phyloP scores from a whole-genome alignment of 2,113 vertebrate species.

The Terrapene triunguis region DNA sequence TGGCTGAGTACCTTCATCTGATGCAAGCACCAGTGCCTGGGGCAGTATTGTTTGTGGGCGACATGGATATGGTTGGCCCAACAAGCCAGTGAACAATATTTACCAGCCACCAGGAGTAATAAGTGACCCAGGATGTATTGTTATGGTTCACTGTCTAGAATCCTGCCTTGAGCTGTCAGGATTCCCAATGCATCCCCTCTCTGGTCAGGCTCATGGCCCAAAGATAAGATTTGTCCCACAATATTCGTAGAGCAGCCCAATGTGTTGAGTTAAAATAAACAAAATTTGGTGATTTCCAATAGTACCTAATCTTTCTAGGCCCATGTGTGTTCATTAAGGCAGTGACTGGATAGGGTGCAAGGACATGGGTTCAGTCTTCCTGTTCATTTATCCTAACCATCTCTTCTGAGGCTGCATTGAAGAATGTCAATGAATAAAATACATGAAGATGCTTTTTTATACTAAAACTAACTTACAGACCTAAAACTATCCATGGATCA shows the following conservation, averaged over 20 bases:
- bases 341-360: background rate
- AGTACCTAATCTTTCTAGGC: background rate
- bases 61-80: background rate
- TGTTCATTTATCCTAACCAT: too few relatives aligned
- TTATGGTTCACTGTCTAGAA: background rate
- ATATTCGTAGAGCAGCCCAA: background rate
- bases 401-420: too few relatives aligned
- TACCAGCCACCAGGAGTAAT: background rate
- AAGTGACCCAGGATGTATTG: fast-evolving
- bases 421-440: background rate
- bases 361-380: background rate
- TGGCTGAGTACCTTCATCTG: too few relatives aligned
- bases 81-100: background rate
- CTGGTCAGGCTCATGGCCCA: fast-evolving
- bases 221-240: background rate
- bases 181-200: background rate
- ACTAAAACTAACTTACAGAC: background rate
- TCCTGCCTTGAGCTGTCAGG: fast-evolving
- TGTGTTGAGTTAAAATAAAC: background rate
- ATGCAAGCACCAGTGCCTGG: fast-evolving
- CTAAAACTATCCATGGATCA: background rate
- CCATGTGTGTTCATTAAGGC: background rate
- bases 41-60: fast-evolving
- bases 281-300: background rate
- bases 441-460: background rate